Evolutionary conservation across 2,888 invertebrate genomes (phyloP), one percentile per base, ranked within the genome.

Genomic region (Sympetrum striolatum): DNA sequence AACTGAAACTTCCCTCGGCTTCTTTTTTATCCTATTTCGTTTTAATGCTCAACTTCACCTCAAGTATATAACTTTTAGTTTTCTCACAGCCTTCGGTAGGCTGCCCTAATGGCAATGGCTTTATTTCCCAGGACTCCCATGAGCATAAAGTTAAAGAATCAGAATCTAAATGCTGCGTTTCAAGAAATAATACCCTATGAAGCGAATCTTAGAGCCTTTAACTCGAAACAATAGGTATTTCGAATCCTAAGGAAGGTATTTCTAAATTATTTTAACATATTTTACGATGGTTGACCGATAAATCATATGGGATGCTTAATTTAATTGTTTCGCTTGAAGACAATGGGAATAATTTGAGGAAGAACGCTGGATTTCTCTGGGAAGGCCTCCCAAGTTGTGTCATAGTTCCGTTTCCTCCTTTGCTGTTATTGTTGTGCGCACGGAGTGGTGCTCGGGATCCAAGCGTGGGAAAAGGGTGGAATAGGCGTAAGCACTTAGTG

Each of bases 391-490:
- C 86, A 86, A 35, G 86, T 60, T 86, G 86, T 60, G 37, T 86
- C n/a, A 48, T 86, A 37, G 86, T 60, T 86, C 60, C 86, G 86
- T 86, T 86, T 86, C 86, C 86, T 60, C 86, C 86, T 86, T 86
- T 60, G 86, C 86, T 86, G 86, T 82, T 82, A 82, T 82, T 82
- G 82, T 86, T 86, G 60, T 58, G 53, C 82, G 58, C 35, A 18
- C 53, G 82, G 35, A 48, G 48, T 58, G 15, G 53, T 58, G 58
- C 35, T 22, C 53, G 82, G 35, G 60, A 53, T 58, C 86, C n/a
- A 60, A 86, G 86, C 86, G 86, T 86, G 86, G 86, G 86, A 86
- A 86, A 86, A 86, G 86, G 86, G 86, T 86, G 86, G 86, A 86
- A 86, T 86, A 86, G 86, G 37, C 86, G 37, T 37, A 86, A 86